Evolutionary conservation across 2,888 invertebrate species (phyloP).

Genomic region (Acleris literana): DNA sequence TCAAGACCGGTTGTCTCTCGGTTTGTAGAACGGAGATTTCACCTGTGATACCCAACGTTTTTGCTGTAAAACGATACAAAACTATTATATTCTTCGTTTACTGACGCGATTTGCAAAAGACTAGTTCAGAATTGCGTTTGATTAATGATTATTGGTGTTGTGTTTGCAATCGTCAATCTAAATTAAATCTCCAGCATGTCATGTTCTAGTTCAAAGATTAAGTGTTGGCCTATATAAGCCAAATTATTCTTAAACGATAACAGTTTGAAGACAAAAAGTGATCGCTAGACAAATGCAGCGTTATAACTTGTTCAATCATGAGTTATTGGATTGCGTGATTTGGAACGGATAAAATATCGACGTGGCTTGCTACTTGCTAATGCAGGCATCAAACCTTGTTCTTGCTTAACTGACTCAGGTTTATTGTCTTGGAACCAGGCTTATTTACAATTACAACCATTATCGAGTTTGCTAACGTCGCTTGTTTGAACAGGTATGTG

Average conservation of each 20-base stretch:
- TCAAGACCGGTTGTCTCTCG: slow-evolving; percentile 59
- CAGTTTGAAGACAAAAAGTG: slow-evolving; percentile 7
- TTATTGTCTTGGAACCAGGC: slow-evolving; percentile 48
- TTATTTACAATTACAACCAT: slow-evolving; percentile 46
- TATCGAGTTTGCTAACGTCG: slow-evolving; percentile 45
- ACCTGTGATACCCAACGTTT: slow-evolving; percentile 54
- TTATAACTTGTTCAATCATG: slow-evolving; percentile 35
- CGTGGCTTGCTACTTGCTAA: slow-evolving; percentile 44
- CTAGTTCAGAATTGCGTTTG: slow-evolving; percentile 42
- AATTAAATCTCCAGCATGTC: slow-evolving; percentile 42
- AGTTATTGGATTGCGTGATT: slow-evolving; percentile 51
- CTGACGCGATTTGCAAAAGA: slow-evolving; percentile 46
- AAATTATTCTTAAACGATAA: slow-evolving; percentile 3
- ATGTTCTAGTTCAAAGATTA: slow-evolving; percentile 25
- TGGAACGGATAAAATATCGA: slow-evolving; percentile 43
- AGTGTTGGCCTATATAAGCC: slow-evolving; percentile 13
- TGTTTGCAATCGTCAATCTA: slow-evolving; percentile 42
- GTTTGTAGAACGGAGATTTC: slow-evolving; percentile 70
- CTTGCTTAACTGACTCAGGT: slow-evolving; percentile 50
- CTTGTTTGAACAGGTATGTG: slow-evolving; percentile 18
- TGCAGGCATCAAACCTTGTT: slow-evolving; percentile 45
- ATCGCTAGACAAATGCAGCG: slow-evolving; percentile 5
- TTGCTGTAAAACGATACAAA: slow-evolving; percentile 47
- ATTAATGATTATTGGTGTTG: slow-evolving; percentile 38
- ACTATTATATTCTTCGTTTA: slow-evolving; percentile 47